Conservation (phyloP, 2,113 vertebrate species). For the Microcebus murinus region DNA sequence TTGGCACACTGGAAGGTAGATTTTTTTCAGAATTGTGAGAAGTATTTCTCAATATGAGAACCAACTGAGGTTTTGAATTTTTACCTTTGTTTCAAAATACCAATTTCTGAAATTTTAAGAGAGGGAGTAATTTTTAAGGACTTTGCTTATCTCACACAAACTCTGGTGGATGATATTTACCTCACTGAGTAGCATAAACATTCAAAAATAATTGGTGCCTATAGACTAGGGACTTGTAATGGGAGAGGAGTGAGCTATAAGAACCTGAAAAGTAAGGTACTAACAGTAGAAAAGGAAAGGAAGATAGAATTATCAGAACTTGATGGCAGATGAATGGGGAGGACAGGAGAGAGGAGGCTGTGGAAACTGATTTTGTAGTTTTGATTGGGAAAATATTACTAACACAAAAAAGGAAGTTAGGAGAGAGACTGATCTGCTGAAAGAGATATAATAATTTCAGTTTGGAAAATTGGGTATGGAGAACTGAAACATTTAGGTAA, state of each 20-base stretch:
- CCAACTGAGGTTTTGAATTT: background rate
- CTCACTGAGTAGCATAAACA: background rate
- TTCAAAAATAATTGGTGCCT: background rate
- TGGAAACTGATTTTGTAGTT: background rate
- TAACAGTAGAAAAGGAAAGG: background rate
- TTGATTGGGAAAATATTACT: background rate
- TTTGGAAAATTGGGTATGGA: background rate
- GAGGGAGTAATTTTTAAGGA: background rate
- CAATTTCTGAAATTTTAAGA: conserved; percentile 22
- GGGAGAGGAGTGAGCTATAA: background rate
- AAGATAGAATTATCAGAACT: background rate
- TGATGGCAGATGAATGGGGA: background rate
- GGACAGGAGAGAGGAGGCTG: background rate
- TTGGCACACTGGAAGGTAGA: background rate
- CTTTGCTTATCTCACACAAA: background rate
- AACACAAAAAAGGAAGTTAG: background rate
- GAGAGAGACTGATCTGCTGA: background rate
- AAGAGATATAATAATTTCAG: background rate
- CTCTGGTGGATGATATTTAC: background rate
- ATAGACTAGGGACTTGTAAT: background rate
- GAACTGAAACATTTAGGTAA: background rate
- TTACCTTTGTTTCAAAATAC: conserved; percentile 19
- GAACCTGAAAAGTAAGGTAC: background rate
- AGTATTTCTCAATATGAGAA: conserved; percentile 17
- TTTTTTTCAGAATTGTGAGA: background rate